Evolutionary conservation across 92 coral and sea anemone genomes (phyloP).

Genomic region (Parazoanthus swiftii): DNA sequence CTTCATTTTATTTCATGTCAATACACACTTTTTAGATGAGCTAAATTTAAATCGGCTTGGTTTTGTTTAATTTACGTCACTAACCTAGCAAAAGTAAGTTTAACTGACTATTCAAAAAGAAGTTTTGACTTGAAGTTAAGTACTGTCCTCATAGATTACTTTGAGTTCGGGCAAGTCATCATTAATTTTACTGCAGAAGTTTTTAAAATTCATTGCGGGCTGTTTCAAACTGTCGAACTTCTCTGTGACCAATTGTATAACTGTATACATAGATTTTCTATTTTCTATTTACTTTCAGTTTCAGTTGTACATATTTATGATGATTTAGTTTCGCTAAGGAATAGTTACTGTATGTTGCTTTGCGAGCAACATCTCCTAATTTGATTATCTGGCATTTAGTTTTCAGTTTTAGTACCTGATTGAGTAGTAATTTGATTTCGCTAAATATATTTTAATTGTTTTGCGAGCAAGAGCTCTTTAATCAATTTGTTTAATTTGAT

Average conservation of each 20-base stretch:
- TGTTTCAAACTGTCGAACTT: too few relatives aligned
- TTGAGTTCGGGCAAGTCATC: too few relatives aligned
- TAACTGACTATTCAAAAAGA: too few relatives aligned
- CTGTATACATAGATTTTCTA: too few relatives aligned
- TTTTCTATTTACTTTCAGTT: background rate
- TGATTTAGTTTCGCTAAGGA: background rate
- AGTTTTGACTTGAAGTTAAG: too few relatives aligned
- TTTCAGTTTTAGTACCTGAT: background rate
- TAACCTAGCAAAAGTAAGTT: too few relatives aligned
- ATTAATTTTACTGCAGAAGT: too few relatives aligned
- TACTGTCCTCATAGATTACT: too few relatives aligned
- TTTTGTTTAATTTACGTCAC: constrained; percentile 5
- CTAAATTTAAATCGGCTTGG: background rate
- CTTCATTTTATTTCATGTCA: too few relatives aligned
- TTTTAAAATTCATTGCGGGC: too few relatives aligned
- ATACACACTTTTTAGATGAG: background rate
- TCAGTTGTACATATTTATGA: constrained; percentile 1
- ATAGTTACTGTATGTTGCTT: background rate
- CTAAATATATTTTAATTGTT: background rate
- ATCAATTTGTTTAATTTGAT: background rate
- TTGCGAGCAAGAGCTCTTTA: background rate
- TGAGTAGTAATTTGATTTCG: background rate
- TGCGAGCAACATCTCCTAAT: background rate
- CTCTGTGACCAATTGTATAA: too few relatives aligned
- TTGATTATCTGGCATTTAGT: background rate